A percentile compares a stretch with the other conserved stretches of the same genome.
phyloP scores from a whole-genome alignment of 2,888 invertebrate species.

The Sycophila texana region DNA sequence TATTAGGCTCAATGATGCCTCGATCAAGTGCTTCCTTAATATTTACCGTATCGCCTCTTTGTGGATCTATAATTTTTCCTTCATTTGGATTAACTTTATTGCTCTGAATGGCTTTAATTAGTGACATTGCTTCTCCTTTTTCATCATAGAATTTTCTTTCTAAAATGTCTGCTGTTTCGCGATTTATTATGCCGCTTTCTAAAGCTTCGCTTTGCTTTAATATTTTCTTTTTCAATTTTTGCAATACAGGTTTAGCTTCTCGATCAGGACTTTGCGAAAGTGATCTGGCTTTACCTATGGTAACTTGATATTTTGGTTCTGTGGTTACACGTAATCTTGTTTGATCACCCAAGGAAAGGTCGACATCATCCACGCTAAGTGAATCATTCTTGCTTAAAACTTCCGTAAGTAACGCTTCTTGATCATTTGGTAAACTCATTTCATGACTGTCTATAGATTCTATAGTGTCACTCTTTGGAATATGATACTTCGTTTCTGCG shows the following conservation, averaged over 20 bases:
- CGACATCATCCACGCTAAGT: slow-evolving; percentile 61
- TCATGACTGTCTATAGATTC: slow-evolving; percentile 15
- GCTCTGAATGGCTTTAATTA: slow-evolving; percentile 85
- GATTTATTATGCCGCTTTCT: slow-evolving; percentile 87
- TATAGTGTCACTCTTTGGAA: background rate
- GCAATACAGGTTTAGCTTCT: slow-evolving; percentile 84
- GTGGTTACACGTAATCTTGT: slow-evolving; percentile 78
- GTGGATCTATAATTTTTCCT: slow-evolving; percentile 90
- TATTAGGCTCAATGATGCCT: slow-evolving; percentile 87
- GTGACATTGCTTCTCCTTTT: slow-evolving; percentile 79
- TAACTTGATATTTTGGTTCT: slow-evolving; percentile 83
- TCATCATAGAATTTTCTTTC: slow-evolving; percentile 82
- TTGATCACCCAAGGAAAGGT: slow-evolving; percentile 78
- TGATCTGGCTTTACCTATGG: slow-evolving; percentile 80
- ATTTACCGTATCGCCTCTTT: slow-evolving; percentile 86
- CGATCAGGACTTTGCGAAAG: slow-evolving; percentile 78
- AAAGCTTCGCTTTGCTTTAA: slow-evolving; percentile 87
- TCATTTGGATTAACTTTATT: slow-evolving; percentile 84
- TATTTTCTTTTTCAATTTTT: slow-evolving; percentile 87
- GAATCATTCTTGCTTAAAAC: background rate
- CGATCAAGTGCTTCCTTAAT: slow-evolving; percentile 90
- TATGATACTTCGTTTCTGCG: background rate
- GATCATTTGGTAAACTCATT: background rate
- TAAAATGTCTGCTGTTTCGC: slow-evolving; percentile 84
- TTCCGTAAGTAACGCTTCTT: background rate